These are phyloP conservation scores for Sesia bembeciformis DNA, from an alignment of 2,888 invertebrate species.

Conservation along the genomic window DNA sequence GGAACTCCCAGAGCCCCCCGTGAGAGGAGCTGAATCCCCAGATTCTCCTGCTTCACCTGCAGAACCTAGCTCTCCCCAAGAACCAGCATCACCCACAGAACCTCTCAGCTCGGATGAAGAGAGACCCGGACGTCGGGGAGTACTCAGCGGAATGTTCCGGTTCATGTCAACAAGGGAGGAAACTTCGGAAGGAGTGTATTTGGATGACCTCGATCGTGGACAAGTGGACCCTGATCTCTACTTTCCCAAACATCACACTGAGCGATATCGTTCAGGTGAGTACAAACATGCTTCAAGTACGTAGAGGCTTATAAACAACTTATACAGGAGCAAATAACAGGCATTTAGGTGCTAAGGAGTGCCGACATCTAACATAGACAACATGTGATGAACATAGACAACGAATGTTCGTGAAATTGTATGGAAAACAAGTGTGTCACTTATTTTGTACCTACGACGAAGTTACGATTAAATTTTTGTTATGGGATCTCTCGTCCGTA, in stretches of 20 bases:
- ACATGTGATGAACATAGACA: too few species aligned
- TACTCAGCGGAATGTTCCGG: constrained; percentile 93
- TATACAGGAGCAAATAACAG: too few species aligned
- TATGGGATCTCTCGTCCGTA: too few species aligned
- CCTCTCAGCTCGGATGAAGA: constrained; percentile 71
- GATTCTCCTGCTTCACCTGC: constrained; percentile 25
- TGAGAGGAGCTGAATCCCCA: constrained; percentile 30
- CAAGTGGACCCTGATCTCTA: constrained; percentile 94
- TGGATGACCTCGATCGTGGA: constrained; percentile 92
- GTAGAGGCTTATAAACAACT: too few species aligned
- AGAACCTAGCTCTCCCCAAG: constrained; percentile 33
- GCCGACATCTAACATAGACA: too few species aligned
- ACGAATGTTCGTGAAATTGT: too few species aligned
- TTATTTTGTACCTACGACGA: too few species aligned
- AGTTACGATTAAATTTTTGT: too few species aligned
- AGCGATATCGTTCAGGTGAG: constrained; percentile 58
- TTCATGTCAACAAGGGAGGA: constrained; percentile 80
- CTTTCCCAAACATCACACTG: constrained; percentile 84
- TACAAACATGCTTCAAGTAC: neutral
- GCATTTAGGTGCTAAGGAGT: too few species aligned
- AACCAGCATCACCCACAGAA: constrained; percentile 48
- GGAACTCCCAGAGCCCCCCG: constrained; percentile 80
- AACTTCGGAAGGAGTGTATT: constrained; percentile 87
- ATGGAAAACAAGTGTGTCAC: too few species aligned
- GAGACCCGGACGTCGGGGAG: constrained; percentile 72